Conservation (phyloP, 2,888 invertebrate species). For the Beris morrisii region DNA sequence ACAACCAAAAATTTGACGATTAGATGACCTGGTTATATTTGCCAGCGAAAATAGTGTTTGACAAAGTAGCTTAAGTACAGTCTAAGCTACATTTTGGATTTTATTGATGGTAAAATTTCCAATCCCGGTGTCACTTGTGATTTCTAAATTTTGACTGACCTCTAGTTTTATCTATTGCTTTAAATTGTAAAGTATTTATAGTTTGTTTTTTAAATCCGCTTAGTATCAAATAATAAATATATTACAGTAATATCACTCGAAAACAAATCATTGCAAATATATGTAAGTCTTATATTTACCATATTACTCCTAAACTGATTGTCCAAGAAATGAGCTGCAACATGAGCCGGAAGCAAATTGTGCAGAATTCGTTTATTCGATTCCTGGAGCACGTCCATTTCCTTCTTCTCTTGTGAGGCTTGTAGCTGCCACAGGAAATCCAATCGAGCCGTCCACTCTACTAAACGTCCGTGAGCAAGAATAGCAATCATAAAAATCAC, state of each 20-base stretch:
- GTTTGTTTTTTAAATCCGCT: not conserved
- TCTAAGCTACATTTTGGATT: too few species aligned
- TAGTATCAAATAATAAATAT: not conserved
- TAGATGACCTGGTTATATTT: too few species aligned
- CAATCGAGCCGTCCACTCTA: conserved; percentile 88
- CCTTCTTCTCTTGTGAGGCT: conserved; percentile 87
- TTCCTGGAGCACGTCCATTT: conserved; percentile 90
- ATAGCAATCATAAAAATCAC: conserved; percentile 81
- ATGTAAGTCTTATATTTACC: conserved; percentile 58
- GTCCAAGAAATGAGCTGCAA: conserved; percentile 89
- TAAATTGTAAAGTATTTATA: too few species aligned
- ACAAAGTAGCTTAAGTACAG: too few species aligned
- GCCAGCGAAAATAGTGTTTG: too few species aligned
- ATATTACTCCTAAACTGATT: conserved; percentile 86
- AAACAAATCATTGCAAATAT: not conserved
- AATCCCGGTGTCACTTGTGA: too few species aligned
- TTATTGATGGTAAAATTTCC: too few species aligned
- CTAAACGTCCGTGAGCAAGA: conserved; percentile 76
- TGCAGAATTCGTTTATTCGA: conserved; percentile 86
- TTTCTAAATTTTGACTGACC: too few species aligned
- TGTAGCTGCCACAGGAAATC: conserved; percentile 83
- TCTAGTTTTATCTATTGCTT: too few species aligned
- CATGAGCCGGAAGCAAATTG: conserved; percentile 88
- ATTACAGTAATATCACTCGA: not conserved
- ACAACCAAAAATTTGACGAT: too few species aligned